phyloP scores from a whole-genome alignment of 1,140 invertebrate genomes.

The Anadara kagoshimensis region DNA sequence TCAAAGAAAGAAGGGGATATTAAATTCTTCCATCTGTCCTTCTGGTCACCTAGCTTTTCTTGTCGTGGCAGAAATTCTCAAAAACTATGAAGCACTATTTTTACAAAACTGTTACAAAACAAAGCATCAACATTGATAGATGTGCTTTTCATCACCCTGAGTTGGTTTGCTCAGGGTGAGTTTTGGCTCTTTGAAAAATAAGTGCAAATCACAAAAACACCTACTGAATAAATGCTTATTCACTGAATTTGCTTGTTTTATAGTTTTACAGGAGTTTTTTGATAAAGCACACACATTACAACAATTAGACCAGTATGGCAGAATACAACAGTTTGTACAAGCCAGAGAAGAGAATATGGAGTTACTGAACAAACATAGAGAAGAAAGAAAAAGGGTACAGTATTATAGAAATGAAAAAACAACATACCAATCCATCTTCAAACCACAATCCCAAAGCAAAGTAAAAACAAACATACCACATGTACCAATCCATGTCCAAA shows the following conservation, averaged over 20 bases:
- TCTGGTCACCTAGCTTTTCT: no score
- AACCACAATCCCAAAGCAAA: no score
- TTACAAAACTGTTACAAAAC: neutral
- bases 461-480: no score
- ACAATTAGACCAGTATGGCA: constrained; percentile 50
- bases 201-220: neutral
- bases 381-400: constrained; percentile 48
- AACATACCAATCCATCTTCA: neutral
- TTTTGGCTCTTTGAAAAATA: neutral
- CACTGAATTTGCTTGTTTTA: no score
- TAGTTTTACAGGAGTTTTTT: constrained; percentile 46
- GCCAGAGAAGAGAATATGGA: constrained; percentile 49
- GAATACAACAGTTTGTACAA: constrained; percentile 50
- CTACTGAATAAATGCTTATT: no score
- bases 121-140: neutral
- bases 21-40: no score
- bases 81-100: neutral
- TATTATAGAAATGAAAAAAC: neutral
- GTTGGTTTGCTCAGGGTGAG: neutral
- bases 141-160: neutral
- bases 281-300: constrained; percentile 53
- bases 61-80: no score
- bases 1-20: no score
- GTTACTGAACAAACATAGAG: constrained; percentile 51
- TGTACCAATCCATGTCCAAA: no score